Conservation (phyloP, 1,140 invertebrate species). For the Bombus huntii region DNA sequence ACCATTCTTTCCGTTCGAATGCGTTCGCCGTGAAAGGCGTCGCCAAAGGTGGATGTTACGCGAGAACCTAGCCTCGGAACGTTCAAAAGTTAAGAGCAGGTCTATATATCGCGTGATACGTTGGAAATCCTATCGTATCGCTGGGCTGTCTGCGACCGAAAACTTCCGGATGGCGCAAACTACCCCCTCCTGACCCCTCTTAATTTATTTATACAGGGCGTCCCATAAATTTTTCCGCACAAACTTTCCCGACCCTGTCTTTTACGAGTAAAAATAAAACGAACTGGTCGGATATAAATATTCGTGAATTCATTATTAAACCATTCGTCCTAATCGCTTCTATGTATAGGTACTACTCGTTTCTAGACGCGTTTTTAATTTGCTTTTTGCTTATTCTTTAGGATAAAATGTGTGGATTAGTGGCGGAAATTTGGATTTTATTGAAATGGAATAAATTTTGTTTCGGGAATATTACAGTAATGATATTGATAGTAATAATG, state of each 20-base stretch:
- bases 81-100: slow-evolving; percentile 39
- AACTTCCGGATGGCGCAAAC: background rate
- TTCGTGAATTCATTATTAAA: background rate
- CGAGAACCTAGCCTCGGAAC: background rate
- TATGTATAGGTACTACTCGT: too few species aligned
- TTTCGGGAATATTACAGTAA: too few species aligned
- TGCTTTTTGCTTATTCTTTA: too few species aligned
- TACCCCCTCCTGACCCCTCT: too few species aligned
- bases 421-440: too few species aligned
- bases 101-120: background rate
- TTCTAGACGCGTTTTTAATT: too few species aligned
- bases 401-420: too few species aligned
- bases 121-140: slow-evolving; percentile 14
- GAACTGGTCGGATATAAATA: background rate
- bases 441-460: too few species aligned
- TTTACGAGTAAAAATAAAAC: background rate
- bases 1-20: slow-evolving; percentile 43
- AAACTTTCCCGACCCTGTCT: background rate
- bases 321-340: background rate
- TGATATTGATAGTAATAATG: too few species aligned
- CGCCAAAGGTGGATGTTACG: slow-evolving; percentile 32
- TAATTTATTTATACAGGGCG: slow-evolving; percentile 20
- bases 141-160: background rate
- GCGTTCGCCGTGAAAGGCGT: slow-evolving; percentile 23
- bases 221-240: background rate